These are phyloP conservation scores for Latrodectus geometricus DNA, from an alignment of 1,140 invertebrate species.

Conservation along the genomic window DNA sequence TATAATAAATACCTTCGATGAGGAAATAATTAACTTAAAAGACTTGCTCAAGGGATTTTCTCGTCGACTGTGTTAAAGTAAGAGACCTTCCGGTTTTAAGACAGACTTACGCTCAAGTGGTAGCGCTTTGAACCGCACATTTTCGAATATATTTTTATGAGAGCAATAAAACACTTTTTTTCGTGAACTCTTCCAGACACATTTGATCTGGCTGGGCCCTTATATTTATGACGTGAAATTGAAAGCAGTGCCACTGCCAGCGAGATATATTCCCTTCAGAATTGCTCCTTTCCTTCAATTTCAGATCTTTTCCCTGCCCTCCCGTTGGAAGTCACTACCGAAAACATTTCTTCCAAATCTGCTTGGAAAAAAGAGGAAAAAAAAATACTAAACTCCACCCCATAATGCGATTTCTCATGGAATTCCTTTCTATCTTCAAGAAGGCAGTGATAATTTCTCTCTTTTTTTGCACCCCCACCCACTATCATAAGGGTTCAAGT, in stretches of 20 bases:
- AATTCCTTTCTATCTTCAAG: slow-evolving; percentile 14
- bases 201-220: not conserved
- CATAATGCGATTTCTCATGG: slow-evolving; percentile 43
- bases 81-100: too few species aligned
- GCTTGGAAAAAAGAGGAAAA: not conserved
- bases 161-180: not conserved
- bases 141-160: not conserved
- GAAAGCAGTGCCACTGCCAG: not conserved
- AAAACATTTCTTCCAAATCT: slow-evolving; percentile 1
- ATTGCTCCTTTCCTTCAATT: not conserved
- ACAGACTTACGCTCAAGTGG: too few species aligned
- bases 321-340: not conserved
- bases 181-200: not conserved
- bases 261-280: not conserved
- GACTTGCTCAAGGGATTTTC: too few species aligned
- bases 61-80: too few species aligned
- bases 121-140: too few species aligned
- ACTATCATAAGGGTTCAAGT: not conserved
- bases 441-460: slow-evolving; percentile 36
- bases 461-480: not conserved
- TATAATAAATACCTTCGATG: too few species aligned
- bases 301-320: not conserved
- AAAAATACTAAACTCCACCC: slow-evolving; percentile 1
- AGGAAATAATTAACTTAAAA: too few species aligned
- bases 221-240: not conserved